phyloP scores from a whole-genome alignment of 2,888 invertebrate species.

The Brachylomia viminalis region DNA sequence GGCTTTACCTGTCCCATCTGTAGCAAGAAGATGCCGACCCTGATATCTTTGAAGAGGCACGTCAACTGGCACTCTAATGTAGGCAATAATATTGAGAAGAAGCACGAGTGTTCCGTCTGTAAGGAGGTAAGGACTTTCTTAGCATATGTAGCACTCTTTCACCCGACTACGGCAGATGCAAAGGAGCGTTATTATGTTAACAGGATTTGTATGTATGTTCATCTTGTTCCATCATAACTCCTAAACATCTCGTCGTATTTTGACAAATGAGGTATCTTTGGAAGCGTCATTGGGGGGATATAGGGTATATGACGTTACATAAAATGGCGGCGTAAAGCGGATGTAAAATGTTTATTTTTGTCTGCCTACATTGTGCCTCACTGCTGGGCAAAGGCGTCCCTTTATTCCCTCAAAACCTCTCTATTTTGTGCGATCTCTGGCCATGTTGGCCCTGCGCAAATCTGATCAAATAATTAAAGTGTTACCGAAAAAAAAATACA shows the following conservation, averaged over 20 bases:
- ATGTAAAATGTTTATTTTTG: background rate
- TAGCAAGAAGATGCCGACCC: slow-evolving; percentile 84
- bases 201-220: no score
- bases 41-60: slow-evolving; percentile 85
- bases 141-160: background rate
- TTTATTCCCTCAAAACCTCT: background rate
- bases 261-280: no score
- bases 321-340: background rate
- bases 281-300: background rate
- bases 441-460: no score
- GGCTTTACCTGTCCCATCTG: slow-evolving; percentile 88
- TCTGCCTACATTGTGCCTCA: background rate
- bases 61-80: slow-evolving; percentile 87
- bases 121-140: slow-evolving; percentile 80
- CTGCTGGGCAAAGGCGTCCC: background rate
- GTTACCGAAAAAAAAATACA: no score
- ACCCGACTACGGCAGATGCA: background rate
- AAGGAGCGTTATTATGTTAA: background rate
- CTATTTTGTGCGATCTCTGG: no score
- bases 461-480: no score
- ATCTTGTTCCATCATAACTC: no score
- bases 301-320: background rate
- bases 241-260: no score
- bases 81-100: slow-evolving; percentile 82
- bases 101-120: slow-evolving; percentile 85